These are phyloP conservation scores for Copidosoma aretas DNA, from an alignment of 2,888 invertebrate species.

Conservation along the genomic window DNA sequence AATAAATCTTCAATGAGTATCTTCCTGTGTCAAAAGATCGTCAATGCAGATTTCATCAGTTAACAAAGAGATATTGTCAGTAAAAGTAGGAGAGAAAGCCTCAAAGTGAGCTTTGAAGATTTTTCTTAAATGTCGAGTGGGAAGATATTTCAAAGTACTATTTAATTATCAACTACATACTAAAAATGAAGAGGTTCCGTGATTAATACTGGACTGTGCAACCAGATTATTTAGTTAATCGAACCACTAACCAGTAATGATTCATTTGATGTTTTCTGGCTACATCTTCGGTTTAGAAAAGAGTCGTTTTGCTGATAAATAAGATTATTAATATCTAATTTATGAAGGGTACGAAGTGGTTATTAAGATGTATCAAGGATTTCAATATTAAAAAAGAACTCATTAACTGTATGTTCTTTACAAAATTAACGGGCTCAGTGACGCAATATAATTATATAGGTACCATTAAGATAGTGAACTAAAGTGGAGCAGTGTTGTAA, in stretches of 20 bases:
- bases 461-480: neutral
- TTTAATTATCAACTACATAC: constrained; percentile 22
- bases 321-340: too few species aligned
- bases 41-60: constrained; percentile 29
- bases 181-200: neutral
- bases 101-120: neutral
- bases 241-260: neutral
- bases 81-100: too few species aligned
- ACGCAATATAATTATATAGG: neutral
- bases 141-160: neutral
- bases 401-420: too few species aligned
- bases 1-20: too few species aligned
- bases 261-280: neutral
- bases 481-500: too few species aligned
- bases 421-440: too few species aligned
- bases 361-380: too few species aligned
- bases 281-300: too few species aligned
- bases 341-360: too few species aligned
- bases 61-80: neutral
- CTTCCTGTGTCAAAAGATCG: too few species aligned
- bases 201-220: neutral
- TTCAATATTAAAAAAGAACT: too few species aligned
- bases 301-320: too few species aligned
- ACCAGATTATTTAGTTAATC: neutral
- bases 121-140: constrained; percentile 10